Evolutionary conservation across 2,888 invertebrate species (phyloP), one percentile per base, ranked within the genome.

Genomic region (Diplazon laetatorius): DNA sequence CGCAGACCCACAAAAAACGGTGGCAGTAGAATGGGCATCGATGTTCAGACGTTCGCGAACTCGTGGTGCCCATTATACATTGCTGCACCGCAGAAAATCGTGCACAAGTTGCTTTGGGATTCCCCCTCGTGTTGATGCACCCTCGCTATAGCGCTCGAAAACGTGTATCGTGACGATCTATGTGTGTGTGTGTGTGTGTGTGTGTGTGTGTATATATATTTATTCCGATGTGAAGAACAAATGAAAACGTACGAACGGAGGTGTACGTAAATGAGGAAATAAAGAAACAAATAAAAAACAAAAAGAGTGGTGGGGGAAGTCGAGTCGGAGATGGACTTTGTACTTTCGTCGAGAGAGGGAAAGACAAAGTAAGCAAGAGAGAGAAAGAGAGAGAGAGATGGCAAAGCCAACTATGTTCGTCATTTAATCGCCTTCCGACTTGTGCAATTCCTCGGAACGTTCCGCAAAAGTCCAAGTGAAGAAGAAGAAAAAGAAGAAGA

Each of bases 261-360:
- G n/a, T n/a, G n/a, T n/a, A n/a, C n/a, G n/a, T n/a, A n/a, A n/a
- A n/a, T n/a, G n/a, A n/a, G n/a, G n/a, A n/a, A n/a, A n/a, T n/a
- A n/a, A n/a, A n/a, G n/a, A n/a, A n/a, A n/a, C n/a, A n/a, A 59
- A 39, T 42, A 39, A 25, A 35, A 25, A 60, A 55, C 18, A 12
- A 12, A 59, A 22, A 35, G 44, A 39, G 35, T 55, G 65, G 52
- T 30, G 66, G 42, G 14, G 66, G 35, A 55, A n/a, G 59, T 20
- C 39, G 60, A 37, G 48, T 48, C 63, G 20, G 39, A 39, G 65
- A 59, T 55, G 52, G 42, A 66, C 66, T 66, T 55, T 66, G 66
- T 66, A 66, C 66, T 52, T 55, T 52, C 22, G 52, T 25, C 52
- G 57, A 69, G 69, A 59, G 48, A 44, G 25, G 16, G 37, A 37